These are phyloP conservation scores for Pandemis cinnamomeana DNA, from an alignment of 2,888 invertebrate genomes.

Conservation along the genomic window DNA sequence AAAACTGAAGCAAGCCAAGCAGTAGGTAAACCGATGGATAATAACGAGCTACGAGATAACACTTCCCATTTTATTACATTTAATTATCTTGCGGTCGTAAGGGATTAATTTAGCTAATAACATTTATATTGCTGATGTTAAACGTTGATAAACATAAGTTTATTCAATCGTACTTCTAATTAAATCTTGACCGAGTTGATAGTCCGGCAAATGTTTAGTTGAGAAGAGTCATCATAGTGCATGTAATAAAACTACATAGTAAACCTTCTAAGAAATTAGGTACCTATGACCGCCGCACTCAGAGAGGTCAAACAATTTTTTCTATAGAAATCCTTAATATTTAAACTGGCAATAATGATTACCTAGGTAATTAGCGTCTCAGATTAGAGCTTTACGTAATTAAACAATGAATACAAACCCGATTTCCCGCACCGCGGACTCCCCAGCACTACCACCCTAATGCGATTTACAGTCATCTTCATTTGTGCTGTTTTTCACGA, in stretches of 20 bases:
- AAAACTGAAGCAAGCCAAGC: slow-evolving; percentile 14
- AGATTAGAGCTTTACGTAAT: neutral
- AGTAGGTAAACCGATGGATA: neutral
- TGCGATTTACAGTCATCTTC: slow-evolving; percentile 91
- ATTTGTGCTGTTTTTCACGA: slow-evolving; percentile 71
- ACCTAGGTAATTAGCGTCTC: too few species aligned
- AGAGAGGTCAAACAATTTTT: neutral
- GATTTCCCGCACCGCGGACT: slow-evolving; percentile 91
- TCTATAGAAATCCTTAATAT: too few species aligned
- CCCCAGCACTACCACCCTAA: slow-evolving; percentile 91
- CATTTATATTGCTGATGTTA: neutral
- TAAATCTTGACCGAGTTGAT: neutral
- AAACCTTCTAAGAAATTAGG: neutral
- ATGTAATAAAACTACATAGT: neutral
- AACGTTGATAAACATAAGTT: slow-evolving; percentile 1
- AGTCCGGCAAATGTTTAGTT: neutral
- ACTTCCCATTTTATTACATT: slow-evolving; percentile 9
- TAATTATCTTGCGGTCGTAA: slow-evolving; percentile 14
- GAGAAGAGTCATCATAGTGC: neutral
- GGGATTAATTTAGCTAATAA: neutral
- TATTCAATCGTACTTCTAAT: neutral
- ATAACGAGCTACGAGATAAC: neutral
- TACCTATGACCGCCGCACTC: neutral
- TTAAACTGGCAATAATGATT: too few species aligned
- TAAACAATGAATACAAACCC: slow-evolving; percentile 83